Evolutionary conservation across 2,888 invertebrate species (phyloP), one percentile per base, ranked within the genome.

Genomic region (Drosophila hamatofila): DNA sequence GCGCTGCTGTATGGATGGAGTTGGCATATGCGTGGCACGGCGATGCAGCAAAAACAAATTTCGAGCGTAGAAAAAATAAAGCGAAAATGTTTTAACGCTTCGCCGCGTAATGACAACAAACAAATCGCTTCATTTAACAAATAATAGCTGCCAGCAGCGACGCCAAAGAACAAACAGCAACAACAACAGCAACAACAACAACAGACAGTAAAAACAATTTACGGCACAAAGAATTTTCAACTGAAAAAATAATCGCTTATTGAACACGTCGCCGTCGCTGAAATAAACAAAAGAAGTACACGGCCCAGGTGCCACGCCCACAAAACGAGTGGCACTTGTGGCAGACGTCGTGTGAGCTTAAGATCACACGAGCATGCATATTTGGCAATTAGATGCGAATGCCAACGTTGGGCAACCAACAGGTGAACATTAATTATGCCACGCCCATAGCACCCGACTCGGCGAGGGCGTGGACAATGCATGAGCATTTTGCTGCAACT

Each of bases 81-180:
- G 88, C 81, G 88, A 88, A 89, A 88, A 85, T 88, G 86, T 90
- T 91, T 91, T 90, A 90, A 91, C 89, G 91, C 91, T 87, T 75
- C 83, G 85, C 63, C 79, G 90, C 85, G 83, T 88, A 87, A 90
- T 83, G 87, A 80, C 87, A 91, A 90, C 91, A 91, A 89, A 90
- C 86, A 87, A 90, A 82, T 85, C 89, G 91, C 91, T 90, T 91
- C 91, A 91, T 91, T 91, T 91, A 91, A 89, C 91, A 91, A 89
- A 91, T 91, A 90, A 91, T 90, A 89, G 87, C 91, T 90, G 89
- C 73, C 80, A 89, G 90, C 84, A 68, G 68, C 69, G 60, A 63
- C 78, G 75, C 75, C 68, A 72, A 77, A 83, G 78, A 80, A 61
- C 75, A 78, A 76, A 73, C 70, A 76, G 61, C 71, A 64, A 14